Evolutionary conservation across 2,113 vertebrate species (phyloP), one percentile per base, ranked within the genome.

Genomic region (Tenrec ecaudatus): DNA sequence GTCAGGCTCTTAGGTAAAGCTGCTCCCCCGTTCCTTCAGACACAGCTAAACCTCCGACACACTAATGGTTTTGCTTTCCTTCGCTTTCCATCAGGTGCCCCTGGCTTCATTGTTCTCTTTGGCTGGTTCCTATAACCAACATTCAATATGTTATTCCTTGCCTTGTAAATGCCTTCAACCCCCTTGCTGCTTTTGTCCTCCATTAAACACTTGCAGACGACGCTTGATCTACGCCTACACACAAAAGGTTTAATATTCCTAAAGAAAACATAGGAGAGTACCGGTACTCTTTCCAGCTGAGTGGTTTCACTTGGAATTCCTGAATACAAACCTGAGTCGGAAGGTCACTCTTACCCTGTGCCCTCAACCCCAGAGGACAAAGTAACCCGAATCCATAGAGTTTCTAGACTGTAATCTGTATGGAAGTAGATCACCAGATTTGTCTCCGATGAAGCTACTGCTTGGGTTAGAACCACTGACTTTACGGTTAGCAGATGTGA

Each of bases 211-310:
- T 31, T 47, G 2, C 40, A 43, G 53, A 92, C 83, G 31, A 92
- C 36, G 31, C 15, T 23, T n/a, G 57, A 78, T 62, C 33, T 12
- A 19, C 43, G 84, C 62, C 76, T 88, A 15, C 10, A 29, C 3
- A 23, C 22, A 90, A 78, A 78, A 23, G 87, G 66, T n/a, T 82
- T 25, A 87, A 89, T 27, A 82, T 38, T 82, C n/a, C 27, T 62
- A 71, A 81, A 90, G 57, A 92, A 81, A 89, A 71, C 31, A 33
- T 71, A 19, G 69, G 69, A n/a, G 94, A 75, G 62, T 47, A 53
- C 47, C 47, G 11, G 12, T 53, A 78, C 25, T 83, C 68, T 81
- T 64, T 8, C 5, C 31, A 79, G 16, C 60, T 81, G 36, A 90
- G 40, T n/a, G 2, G 3, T 71, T 84, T 53, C 9, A 53, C 47